Evolutionary conservation across 2,113 vertebrate genomes (phyloP).

Genomic region (Ifrita kowaldi): DNA sequence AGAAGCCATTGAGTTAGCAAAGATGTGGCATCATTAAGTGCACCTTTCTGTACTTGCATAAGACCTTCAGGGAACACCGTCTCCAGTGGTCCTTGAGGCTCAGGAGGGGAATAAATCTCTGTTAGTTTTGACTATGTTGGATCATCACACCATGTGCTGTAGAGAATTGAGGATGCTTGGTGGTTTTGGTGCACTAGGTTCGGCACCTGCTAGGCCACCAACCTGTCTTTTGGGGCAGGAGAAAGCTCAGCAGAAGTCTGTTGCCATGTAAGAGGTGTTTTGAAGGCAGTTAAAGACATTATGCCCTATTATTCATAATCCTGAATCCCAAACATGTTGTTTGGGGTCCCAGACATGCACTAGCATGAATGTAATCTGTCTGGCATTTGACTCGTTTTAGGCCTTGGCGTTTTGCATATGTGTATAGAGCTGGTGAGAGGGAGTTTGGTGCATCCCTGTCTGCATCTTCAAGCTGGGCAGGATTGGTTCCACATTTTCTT

Average conservation of each 20-base stretch:
- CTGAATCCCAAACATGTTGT: neutral
- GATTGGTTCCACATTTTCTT: neutral
- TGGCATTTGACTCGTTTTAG: neutral
- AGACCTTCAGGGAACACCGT: neutral
- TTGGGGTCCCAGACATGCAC: neutral
- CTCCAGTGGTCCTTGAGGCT: neutral
- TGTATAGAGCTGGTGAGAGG: neutral
- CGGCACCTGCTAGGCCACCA: neutral
- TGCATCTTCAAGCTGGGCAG: neutral
- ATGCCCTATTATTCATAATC: neutral
- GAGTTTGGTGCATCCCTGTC: neutral
- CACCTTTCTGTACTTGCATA: neutral
- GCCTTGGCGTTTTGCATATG: neutral
- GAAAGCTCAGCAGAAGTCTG: neutral
- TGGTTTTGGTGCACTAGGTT: neutral
- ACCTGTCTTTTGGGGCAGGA: neutral
- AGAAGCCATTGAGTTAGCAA: neutral
- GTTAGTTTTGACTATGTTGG: neutral
- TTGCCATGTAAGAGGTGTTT: neutral
- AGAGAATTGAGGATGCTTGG: neutral
- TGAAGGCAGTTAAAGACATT: neutral
- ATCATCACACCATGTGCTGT: neutral
- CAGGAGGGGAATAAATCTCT: neutral
- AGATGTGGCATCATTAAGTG: neutral
- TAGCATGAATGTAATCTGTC: neutral